phyloP scores from a whole-genome alignment of 2,113 vertebrate genomes.

The Odontophorus gujanensis region DNA sequence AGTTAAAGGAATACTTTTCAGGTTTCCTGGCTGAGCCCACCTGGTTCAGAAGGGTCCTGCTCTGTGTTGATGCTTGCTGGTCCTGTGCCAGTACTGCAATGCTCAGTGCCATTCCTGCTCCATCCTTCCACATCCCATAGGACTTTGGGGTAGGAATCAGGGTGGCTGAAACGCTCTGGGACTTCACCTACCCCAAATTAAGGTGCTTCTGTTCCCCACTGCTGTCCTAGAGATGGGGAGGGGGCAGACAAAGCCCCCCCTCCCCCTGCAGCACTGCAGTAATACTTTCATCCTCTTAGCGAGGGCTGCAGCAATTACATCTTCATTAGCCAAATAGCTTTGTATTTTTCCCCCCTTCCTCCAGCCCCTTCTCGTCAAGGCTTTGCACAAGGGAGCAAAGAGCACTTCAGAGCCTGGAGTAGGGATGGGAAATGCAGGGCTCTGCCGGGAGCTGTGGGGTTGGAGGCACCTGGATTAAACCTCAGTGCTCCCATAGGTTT shows the following conservation, averaged over 20 bases:
- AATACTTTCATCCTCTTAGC: constrained; percentile 71
- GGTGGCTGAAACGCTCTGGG: neutral
- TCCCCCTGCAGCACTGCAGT: neutral
- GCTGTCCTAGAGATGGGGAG: neutral
- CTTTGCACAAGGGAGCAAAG: constrained; percentile 46
- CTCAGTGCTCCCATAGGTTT: rapidly evolving
- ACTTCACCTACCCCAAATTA: rapidly evolving
- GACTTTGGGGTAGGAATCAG: rapidly evolving
- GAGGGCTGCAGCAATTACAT: constrained; percentile 72
- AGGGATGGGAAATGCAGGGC: neutral
- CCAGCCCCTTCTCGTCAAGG: constrained; percentile 6
- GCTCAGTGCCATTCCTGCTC: rapidly evolving
- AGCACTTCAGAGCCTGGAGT: constrained; percentile 38
- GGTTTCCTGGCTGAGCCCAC: neutral
- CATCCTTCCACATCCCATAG: neutral
- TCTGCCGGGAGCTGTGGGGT: neutral
- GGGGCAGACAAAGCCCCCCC: neutral
- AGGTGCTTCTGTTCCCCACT: rapidly evolving
- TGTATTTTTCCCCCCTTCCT: constrained; percentile 20
- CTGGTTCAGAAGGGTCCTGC: neutral
- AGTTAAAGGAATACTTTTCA: neutral
- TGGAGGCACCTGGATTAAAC: neutral
- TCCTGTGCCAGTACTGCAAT: neutral
- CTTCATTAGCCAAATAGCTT: constrained; percentile 76
- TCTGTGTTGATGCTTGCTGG: too few relatives aligned